phyloP scores from a whole-genome alignment of 2,888 invertebrate genomes.

The Orthosia incerta region DNA sequence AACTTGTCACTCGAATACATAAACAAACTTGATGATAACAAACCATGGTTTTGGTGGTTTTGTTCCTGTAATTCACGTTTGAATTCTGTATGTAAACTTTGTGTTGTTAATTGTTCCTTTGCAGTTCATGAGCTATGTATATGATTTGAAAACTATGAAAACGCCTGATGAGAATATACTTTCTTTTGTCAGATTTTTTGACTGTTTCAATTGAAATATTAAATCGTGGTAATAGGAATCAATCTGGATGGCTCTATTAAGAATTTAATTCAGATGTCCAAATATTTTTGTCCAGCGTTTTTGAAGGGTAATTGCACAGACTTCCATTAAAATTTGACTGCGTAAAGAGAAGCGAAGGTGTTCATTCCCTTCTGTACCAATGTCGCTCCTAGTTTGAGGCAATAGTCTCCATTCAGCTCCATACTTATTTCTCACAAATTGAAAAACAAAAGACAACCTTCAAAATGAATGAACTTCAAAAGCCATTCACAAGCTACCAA shows the following conservation, averaged over 20 bases:
- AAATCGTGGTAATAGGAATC: background rate
- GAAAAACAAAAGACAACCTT: background rate
- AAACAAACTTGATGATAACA: background rate
- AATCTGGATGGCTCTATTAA: background rate
- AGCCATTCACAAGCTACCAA: background rate
- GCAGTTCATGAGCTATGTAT: too few species aligned
- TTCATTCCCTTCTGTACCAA: too few species aligned
- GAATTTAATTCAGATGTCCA: too few species aligned
- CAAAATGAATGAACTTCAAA: conserved; percentile 1
- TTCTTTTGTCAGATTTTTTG: background rate
- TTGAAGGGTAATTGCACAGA: background rate
- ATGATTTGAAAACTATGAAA: too few species aligned
- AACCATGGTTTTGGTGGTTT: background rate
- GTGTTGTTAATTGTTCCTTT: too few species aligned
- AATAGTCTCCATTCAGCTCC: too few species aligned
- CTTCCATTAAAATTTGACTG: background rate
- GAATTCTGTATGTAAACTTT: too few species aligned
- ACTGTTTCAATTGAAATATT: background rate
- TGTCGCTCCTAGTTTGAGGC: too few species aligned
- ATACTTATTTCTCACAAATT: background rate
- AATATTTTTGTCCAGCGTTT: background rate
- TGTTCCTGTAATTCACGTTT: background rate
- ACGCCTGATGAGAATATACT: too few species aligned
- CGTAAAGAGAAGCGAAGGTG: too few species aligned
- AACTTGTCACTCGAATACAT: background rate